A percentile compares a stretch with the other conserved stretches of the same genome.
Conservation (phyloP, 2,113 vertebrate species). For the Ameiurus melas region DNA sequence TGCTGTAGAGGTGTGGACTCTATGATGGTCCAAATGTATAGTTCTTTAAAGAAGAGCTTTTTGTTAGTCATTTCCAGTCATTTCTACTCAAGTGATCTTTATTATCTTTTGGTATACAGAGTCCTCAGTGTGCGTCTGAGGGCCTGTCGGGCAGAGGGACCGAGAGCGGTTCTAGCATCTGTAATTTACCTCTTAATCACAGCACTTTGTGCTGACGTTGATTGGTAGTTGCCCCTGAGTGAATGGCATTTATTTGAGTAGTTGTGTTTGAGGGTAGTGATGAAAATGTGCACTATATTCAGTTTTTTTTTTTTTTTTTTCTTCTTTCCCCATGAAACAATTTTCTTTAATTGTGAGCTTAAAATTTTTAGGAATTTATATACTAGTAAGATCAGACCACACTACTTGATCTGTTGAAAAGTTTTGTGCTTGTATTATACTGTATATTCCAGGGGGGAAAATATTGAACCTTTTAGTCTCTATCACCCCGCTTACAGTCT, state of each 20-base stretch:
- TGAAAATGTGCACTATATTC: background rate
- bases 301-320: background rate
- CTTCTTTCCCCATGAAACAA: background rate
- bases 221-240: conserved; percentile 18
- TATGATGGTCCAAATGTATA: background rate
- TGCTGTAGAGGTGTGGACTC: background rate
- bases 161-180: background rate
- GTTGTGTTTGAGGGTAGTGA: conserved; percentile 14
- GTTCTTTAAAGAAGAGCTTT: background rate
- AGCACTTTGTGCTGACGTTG: conserved; percentile 27
- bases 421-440: too few relatives aligned
- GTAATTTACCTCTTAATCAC: conserved; percentile 8
- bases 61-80: background rate
- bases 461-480: background rate
- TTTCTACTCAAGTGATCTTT: background rate
- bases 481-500: background rate
- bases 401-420: background rate
- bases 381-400: background rate
- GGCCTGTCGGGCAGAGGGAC: background rate
- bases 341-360: background rate
- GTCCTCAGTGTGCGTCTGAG: background rate
- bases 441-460: background rate
- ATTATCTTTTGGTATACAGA: background rate
- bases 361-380: background rate
- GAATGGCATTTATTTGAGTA: conserved; percentile 14